Conservation (phyloP, 2,797 vertebrate genomes). For the Cossypha heuglini region DNA sequence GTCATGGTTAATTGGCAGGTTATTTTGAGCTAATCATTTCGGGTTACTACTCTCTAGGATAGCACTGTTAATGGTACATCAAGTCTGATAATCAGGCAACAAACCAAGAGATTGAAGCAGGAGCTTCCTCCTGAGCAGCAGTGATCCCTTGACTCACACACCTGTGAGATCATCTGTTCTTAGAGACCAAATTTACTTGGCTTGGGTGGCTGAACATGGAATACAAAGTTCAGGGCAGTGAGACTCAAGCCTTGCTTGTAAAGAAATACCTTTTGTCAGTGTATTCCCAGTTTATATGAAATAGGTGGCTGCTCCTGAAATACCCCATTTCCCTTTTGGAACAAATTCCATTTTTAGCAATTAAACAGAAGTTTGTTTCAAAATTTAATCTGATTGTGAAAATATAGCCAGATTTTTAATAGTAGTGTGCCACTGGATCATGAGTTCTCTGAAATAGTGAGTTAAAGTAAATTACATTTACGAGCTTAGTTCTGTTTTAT, state of each 20-base stretch:
- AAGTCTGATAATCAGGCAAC: background rate
- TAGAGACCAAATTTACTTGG: background rate
- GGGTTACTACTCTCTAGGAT: background rate
- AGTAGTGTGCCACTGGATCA: background rate
- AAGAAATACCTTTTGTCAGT: background rate
- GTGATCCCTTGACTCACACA: background rate
- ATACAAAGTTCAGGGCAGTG: background rate
- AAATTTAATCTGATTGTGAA: background rate
- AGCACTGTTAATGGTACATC: background rate
- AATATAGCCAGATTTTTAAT: background rate
- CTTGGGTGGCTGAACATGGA: background rate
- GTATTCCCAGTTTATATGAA: background rate
- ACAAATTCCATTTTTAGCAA: fast-evolving
- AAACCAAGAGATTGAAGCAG: background rate
- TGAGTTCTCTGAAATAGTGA: background rate
- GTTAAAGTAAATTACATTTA: background rate
- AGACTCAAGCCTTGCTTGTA: background rate
- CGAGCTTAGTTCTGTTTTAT: background rate
- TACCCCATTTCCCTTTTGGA: background rate
- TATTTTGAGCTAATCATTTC: background rate
- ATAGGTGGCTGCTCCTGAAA: background rate
- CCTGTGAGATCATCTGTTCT: background rate
- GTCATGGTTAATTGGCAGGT: slow-evolving; percentile 15
- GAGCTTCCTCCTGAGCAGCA: background rate
- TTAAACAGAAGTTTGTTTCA: background rate